Evolutionary conservation across 2,113 vertebrate species (phyloP).

Genomic region (Proterorhinus semilunaris): DNA sequence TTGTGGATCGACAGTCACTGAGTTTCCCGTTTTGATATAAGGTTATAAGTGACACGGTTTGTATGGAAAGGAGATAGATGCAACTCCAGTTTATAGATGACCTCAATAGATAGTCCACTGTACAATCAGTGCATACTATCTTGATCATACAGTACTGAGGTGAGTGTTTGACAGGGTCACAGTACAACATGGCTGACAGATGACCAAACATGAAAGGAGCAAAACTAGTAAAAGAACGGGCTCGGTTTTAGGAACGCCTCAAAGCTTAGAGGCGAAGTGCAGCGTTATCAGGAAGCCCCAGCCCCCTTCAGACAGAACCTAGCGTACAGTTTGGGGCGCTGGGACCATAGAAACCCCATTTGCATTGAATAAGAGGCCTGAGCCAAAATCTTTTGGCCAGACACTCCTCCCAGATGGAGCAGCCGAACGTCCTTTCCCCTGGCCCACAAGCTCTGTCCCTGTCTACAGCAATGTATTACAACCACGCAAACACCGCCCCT

Average conservation of each 20-base stretch:
- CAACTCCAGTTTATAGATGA: no score
- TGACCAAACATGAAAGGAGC: constrained; percentile 26
- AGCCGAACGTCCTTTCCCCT: constrained; percentile 6
- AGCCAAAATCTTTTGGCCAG: constrained; percentile 45
- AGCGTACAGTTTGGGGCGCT: constrained; percentile 26
- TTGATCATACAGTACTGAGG: neutral
- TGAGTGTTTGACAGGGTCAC: constrained; percentile 13
- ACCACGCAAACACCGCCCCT: neutral
- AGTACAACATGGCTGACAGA: constrained; percentile 8
- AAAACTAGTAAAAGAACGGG: constrained; percentile 31
- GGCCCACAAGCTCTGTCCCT: neutral
- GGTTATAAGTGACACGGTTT: no score
- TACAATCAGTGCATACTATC: no score
- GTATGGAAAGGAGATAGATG: no score
- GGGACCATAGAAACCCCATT: constrained; percentile 40
- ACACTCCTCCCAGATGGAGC: constrained; percentile 35
- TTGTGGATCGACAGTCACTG: no score
- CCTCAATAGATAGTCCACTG: no score
- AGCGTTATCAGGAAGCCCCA: constrained; percentile 52
- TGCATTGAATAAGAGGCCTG: constrained; percentile 57
- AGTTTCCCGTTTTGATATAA: no score
- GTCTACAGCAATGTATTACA: neutral
- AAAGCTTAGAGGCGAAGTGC: constrained; percentile 4
- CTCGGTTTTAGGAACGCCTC: neutral
- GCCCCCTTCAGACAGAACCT: constrained; percentile 34